phyloP scores from a whole-genome alignment of 64 coral and sea anemone species.

The Pocillopora verrucosa region DNA sequence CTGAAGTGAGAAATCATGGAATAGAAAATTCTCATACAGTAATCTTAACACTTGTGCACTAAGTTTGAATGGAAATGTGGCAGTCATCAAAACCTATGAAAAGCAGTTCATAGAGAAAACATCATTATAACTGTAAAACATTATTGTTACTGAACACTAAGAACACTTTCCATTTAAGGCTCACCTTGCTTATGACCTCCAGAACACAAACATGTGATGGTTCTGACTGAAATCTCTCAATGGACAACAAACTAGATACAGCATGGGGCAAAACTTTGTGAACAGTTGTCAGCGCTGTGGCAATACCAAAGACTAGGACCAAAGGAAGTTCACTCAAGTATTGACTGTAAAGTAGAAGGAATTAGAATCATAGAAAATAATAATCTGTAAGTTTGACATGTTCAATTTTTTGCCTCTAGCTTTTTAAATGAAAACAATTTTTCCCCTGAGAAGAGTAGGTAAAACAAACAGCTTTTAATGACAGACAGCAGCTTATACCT shows the following conservation, averaged over 20 bases:
- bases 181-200: conserved; percentile 89
- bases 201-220: conserved; percentile 79
- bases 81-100: conserved; percentile 79
- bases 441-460: not conserved
- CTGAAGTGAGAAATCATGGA: conserved; percentile 95
- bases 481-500: conserved; percentile 1
- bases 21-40: conserved; percentile 96
- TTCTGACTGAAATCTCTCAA: conserved; percentile 90
- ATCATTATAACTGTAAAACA: not conserved
- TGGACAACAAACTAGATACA: conserved; percentile 83
- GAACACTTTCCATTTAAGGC: no score
- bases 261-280: conserved; percentile 90
- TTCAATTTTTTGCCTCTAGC: no score
- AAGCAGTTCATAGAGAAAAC: not conserved
- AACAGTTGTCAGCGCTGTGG: conserved; percentile 78
- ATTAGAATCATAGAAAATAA: no score
- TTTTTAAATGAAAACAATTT: not conserved
- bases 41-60: conserved; percentile 83
- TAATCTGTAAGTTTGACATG: no score
- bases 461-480: not conserved
- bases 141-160: no score
- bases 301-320: conserved; percentile 90
- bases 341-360: conserved; percentile 54
- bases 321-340: conserved; percentile 78
- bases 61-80: conserved; percentile 80